Evolutionary conservation across 2,888 invertebrate genomes (phyloP).

Genomic region (Polietes domitor): DNA sequence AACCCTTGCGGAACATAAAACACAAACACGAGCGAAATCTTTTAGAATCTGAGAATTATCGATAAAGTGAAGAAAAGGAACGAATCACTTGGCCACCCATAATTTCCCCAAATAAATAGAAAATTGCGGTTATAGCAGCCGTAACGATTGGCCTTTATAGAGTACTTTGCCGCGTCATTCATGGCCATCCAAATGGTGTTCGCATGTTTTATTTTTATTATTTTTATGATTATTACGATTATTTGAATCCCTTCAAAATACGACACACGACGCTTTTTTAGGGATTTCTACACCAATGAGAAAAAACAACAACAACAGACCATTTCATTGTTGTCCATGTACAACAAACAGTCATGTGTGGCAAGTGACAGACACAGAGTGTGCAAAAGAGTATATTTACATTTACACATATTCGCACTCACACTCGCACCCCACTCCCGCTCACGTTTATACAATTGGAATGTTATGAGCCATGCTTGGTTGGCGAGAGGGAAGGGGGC

Average conservation of each 20-base stretch:
- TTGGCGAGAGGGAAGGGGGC: no score
- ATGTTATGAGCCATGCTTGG: constrained; percentile 34
- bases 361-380: no score
- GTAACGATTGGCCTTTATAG: background rate
- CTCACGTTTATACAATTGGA: background rate
- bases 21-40: background rate
- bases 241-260: constrained; percentile 20
- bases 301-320: background rate
- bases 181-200: constrained; percentile 3
- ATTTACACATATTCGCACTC: background rate
- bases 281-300: background rate
- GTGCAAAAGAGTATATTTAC: background rate
- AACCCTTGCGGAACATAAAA: background rate
- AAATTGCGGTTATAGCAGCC: background rate
- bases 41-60: background rate
- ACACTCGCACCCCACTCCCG: background rate
- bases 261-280: constrained; percentile 14
- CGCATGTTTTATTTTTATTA: background rate
- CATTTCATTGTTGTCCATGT: background rate
- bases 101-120: constrained; percentile 24
- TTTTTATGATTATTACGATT: constrained; percentile 18
- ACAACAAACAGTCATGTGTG: background rate
- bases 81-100: constrained; percentile 7
- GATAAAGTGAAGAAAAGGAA: background rate
- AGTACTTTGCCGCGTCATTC: background rate